These are phyloP conservation scores for Drosophila trichaetosa DNA, from an alignment of 2,888 invertebrate species.

Conservation along the genomic window DNA sequence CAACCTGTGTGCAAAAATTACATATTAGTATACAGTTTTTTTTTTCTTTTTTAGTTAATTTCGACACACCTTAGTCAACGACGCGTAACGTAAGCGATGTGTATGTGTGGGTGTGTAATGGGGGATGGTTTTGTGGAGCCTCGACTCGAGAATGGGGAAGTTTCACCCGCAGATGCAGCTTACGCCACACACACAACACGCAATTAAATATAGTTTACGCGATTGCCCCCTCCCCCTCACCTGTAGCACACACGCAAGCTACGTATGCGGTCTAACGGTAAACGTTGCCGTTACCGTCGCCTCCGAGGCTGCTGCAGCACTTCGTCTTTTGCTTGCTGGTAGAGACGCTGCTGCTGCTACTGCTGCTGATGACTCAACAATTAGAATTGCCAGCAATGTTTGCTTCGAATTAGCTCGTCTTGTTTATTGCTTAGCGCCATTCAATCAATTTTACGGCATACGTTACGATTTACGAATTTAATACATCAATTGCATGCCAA, in stretches of 20 bases:
- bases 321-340: constrained; percentile 31
- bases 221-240: constrained; percentile 51
- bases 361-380: constrained; percentile 70
- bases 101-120: constrained; percentile 12
- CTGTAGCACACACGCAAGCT: constrained; percentile 60
- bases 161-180: constrained; percentile 41
- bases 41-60: constrained; percentile 16
- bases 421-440: constrained; percentile 26
- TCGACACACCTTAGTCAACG: constrained; percentile 70
- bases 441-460: constrained; percentile 24
- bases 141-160: constrained; percentile 7
- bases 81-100: constrained; percentile 62
- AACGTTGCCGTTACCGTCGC: constrained; percentile 25
- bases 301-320: constrained; percentile 49
- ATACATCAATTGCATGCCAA: constrained; percentile 41
- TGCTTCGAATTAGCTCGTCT: constrained; percentile 11
- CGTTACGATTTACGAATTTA: neutral
- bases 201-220: constrained; percentile 25
- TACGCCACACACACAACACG: constrained; percentile 31
- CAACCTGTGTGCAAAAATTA: constrained; percentile 5
- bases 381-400: constrained; percentile 44
- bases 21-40: constrained; percentile 36
- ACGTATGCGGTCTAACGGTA: constrained; percentile 50
- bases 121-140: constrained; percentile 41
- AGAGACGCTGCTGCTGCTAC: constrained; percentile 7